Percentiles rank a stretch among this genome's conserved stretches.
These are phyloP conservation scores for Drosophila anceps DNA, from an alignment of 2,888 invertebrate species.

Conservation along the genomic window DNA sequence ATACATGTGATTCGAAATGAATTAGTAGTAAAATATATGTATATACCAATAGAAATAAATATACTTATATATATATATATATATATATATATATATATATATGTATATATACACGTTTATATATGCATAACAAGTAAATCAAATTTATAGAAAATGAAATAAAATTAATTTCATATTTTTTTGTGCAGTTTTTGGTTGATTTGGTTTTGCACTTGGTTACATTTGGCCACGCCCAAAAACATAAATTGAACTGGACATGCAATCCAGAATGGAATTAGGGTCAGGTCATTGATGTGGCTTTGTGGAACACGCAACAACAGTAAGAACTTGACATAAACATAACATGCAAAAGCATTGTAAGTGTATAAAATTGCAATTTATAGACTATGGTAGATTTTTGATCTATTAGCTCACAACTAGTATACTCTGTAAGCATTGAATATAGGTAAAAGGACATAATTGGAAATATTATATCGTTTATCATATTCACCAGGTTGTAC, in stretches of 20 bases:
- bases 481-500: no score
- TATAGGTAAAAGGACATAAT: neutral
- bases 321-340: conserved; percentile 44
- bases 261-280: neutral
- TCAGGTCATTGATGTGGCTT: neutral
- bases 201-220: conserved; percentile 72
- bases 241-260: conserved; percentile 10
- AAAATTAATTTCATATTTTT: conserved; percentile 67
- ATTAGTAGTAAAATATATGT: neutral
- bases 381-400: conserved; percentile 13
- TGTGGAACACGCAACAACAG: conserved; percentile 15
- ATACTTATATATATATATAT: no score
- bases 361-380: conserved; percentile 31
- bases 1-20: neutral
- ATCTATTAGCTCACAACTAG: conserved; percentile 56
- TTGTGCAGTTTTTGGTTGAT: conserved; percentile 67
- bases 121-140: conserved; percentile 13
- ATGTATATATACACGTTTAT: neutral
- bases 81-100: neutral
- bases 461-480: no score
- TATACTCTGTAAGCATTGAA: neutral
- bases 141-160: neutral
- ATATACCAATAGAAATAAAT: no score
- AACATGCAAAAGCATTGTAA: conserved; percentile 62
- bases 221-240: conserved; percentile 26